Conservation (phyloP, 1,140 invertebrate genomes). For the Tetragnatha versicolor region DNA sequence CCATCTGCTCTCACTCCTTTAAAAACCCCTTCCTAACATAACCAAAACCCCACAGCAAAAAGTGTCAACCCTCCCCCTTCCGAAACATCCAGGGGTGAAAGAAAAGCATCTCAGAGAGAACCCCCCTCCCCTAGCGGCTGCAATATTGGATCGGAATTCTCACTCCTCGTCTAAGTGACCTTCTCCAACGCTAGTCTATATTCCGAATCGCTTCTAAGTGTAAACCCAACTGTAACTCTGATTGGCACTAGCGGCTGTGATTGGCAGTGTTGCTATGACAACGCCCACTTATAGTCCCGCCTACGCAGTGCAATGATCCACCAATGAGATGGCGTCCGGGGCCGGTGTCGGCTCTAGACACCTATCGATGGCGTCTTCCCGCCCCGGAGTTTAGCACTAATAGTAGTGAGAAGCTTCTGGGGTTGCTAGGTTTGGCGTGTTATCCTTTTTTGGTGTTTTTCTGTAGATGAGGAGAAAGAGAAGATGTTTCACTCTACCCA, state of each 20-base stretch:
- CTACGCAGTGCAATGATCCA: conserved; percentile 34
- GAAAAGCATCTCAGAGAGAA: not conserved
- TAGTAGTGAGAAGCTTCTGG: conserved; percentile 28
- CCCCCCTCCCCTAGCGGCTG: conserved; percentile 22
- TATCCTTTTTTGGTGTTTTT: not conserved
- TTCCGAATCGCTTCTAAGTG: conserved; percentile 35
- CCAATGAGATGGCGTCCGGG: conserved; percentile 49
- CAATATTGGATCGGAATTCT: conserved; percentile 38
- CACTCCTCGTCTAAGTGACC: conserved; percentile 50
- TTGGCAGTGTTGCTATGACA: conserved; percentile 51
- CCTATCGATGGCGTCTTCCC: conserved; percentile 54
- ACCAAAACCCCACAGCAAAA: not conserved
- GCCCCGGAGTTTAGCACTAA: conserved; percentile 56
- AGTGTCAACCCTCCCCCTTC: not conserved
- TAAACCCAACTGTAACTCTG: conserved; percentile 39
- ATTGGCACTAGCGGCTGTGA: conserved; percentile 47
- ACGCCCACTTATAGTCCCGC: conserved; percentile 50
- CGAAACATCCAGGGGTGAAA: not conserved
- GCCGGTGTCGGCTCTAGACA: conserved; percentile 51
- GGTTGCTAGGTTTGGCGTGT: conserved; percentile 8
- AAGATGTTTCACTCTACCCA: no score
- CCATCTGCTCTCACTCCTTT: no score
- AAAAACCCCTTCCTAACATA: no score
- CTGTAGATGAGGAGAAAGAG: no score
- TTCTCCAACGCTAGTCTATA: conserved; percentile 34